Evolutionary conservation across 2,797 vertebrate genomes (phyloP).

Genomic region (Hephaestus fuliginosus): DNA sequence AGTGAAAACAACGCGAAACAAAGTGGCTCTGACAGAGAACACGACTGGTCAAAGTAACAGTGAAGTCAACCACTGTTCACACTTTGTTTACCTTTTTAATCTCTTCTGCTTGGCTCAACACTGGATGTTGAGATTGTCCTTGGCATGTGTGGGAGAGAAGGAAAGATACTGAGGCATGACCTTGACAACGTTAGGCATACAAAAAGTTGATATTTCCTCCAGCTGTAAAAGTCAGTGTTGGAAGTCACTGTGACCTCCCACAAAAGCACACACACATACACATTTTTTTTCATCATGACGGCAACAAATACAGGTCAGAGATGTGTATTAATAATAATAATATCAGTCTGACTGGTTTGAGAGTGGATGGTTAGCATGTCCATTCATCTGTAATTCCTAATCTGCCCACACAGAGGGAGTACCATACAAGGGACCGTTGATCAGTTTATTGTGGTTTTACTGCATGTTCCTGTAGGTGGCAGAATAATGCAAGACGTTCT

Average conservation of each 20-base stretch:
- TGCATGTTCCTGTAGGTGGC: conserved; percentile 31
- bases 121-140: neutral
- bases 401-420: conserved; percentile 28
- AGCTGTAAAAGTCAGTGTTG: conserved; percentile 18
- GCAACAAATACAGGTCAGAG: neutral
- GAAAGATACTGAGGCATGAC: conserved; percentile 24
- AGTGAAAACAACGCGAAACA: neutral
- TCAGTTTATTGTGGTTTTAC: neutral
- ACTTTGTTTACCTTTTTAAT: conserved; percentile 51
- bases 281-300: neutral
- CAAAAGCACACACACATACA: neutral
- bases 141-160: neutral
- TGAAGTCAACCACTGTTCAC: conserved; percentile 13
- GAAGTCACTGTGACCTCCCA: conserved; percentile 1
- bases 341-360: neutral
- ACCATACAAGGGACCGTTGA: neutral
- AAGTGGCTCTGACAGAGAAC: neutral
- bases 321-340: neutral
- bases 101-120: conserved; percentile 25
- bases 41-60: neutral
- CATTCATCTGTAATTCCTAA: conserved; percentile 34
- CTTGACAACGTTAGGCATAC: conserved; percentile 48
- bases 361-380: neutral
- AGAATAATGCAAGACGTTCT: conserved; percentile 21
- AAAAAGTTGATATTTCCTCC: conserved; percentile 26